phyloP scores from a whole-genome alignment of 2,888 invertebrate species.

The Leptinotarsa haldemani region DNA sequence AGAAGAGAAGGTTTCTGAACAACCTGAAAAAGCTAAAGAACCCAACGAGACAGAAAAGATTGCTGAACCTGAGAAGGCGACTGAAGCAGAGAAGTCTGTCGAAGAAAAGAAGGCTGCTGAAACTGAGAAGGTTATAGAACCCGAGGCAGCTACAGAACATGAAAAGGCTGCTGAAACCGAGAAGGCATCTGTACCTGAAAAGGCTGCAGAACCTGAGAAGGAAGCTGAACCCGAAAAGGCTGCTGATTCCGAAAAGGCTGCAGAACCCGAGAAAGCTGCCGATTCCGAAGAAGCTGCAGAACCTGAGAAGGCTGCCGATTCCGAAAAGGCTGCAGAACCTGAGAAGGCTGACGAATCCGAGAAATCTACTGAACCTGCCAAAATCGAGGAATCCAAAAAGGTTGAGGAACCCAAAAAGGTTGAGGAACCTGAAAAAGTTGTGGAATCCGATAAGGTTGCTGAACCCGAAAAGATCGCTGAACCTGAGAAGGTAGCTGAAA shows the following conservation, averaged over 20 bases:
- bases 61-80: neutral
- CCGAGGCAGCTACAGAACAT: neutral
- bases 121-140: neutral
- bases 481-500: neutral
- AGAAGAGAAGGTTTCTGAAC: neutral
- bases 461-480: neutral
- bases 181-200: conserved; percentile 2
- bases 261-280: neutral
- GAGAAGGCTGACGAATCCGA: neutral
- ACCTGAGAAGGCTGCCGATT: conserved; percentile 1
- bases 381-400: neutral
- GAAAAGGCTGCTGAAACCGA: conserved; percentile 3
- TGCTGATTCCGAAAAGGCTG: neutral
- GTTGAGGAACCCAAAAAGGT: neutral
- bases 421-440: neutral
- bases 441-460: neutral
- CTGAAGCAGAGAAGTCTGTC: conserved; percentile 10
- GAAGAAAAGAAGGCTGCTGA: neutral
- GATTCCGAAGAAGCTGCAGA: neutral
- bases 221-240: conserved; percentile 37
- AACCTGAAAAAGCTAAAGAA: neutral
- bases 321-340: neutral
- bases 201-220: conserved; percentile 34
- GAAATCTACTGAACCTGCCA: neutral
- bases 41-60: neutral